phyloP scores from a whole-genome alignment of 2,888 invertebrate genomes.

The Hoplodrina blanda region DNA sequence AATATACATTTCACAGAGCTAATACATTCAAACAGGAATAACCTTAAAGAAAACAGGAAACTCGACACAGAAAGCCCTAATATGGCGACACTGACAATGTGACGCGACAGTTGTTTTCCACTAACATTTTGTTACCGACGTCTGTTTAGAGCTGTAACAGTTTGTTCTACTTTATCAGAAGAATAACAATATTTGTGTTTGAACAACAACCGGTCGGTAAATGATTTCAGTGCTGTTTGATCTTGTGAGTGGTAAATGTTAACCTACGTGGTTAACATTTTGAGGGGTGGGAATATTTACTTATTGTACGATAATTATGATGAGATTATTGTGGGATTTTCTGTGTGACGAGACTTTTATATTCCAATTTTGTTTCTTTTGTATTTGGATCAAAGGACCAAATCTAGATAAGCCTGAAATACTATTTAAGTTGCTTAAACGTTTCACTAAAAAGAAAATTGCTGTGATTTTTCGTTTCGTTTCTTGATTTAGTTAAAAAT shows the following conservation, averaged over 20 bases:
- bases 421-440: too few species aligned
- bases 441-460: too few species aligned
- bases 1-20: background rate
- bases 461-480: too few species aligned
- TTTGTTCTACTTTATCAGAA: slow-evolving; percentile 56
- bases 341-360: background rate
- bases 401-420: too few species aligned
- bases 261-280: background rate
- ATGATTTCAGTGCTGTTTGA: slow-evolving; percentile 50
- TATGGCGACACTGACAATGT: slow-evolving; percentile 25
- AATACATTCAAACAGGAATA: slow-evolving; percentile 11
- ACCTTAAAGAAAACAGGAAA: slow-evolving; percentile 18
- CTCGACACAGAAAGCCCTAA: slow-evolving; percentile 17
- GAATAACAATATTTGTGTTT: slow-evolving; percentile 67
- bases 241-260: slow-evolving; percentile 12
- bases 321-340: background rate
- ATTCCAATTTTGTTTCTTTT: background rate
- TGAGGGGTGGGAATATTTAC: background rate
- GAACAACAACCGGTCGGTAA: slow-evolving; percentile 58
- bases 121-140: slow-evolving; percentile 32
- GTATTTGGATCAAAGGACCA: too few species aligned
- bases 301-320: background rate
- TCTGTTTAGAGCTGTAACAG: slow-evolving; percentile 31
- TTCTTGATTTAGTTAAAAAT: too few species aligned
- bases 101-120: slow-evolving; percentile 8